These are phyloP conservation scores for Archaeoteleia sp. DNA, from an alignment of 2,888 invertebrate genomes.

Conservation along the genomic window DNA sequence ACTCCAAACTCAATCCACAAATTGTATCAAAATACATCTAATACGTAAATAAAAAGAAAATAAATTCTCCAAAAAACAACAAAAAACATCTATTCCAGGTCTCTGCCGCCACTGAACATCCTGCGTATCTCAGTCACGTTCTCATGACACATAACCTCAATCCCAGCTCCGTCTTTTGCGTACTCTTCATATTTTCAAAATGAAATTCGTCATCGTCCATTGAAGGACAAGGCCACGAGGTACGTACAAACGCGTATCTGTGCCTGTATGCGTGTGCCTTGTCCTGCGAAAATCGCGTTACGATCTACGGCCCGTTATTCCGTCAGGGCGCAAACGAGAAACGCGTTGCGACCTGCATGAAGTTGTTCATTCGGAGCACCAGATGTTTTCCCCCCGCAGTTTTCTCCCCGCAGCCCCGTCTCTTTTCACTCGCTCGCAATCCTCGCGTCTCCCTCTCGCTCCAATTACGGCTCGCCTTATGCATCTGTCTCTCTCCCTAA, in stretches of 20 bases:
- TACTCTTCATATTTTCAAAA: no score
- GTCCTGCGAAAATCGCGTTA: constrained; percentile 14
- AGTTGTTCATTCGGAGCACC: constrained; percentile 38
- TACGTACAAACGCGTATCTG: no score
- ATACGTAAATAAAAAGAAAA: no score
- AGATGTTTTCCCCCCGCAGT: constrained; percentile 51
- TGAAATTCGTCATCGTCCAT: neutral
- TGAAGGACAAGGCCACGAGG: constrained; percentile 32
- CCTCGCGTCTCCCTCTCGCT: constrained; percentile 17
- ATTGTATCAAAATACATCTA: no score
- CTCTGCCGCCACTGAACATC: no score
- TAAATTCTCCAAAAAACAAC: no score
- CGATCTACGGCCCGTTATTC: constrained; percentile 29
- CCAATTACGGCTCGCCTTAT: constrained; percentile 11
- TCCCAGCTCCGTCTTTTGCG: no score
- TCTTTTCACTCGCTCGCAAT: constrained; percentile 10
- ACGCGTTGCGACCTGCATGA: constrained; percentile 49
- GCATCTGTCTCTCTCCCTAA: constrained; percentile 22
- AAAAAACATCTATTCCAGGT: no score
- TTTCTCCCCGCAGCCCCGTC: constrained; percentile 31
- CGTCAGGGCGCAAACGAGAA: constrained; percentile 23
- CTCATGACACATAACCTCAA: no score
- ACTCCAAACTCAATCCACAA: no score
- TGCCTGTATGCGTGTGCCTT: no score
- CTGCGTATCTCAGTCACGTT: no score